Conservation (phyloP, 2,797 vertebrate species). For the Amniataba percoides region DNA sequence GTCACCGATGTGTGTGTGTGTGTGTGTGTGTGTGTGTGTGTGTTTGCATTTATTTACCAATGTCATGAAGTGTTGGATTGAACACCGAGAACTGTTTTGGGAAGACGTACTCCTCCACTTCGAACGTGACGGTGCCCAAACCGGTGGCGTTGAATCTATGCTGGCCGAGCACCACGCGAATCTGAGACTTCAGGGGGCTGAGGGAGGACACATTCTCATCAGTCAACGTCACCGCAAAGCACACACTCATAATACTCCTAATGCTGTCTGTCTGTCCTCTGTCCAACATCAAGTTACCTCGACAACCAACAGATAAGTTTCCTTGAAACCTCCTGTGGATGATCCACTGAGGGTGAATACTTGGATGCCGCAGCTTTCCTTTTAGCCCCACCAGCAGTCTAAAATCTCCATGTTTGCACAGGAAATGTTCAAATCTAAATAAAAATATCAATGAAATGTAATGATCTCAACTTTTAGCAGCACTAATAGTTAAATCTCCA, state of each 20-base stretch:
- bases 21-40: conserved; percentile 36
- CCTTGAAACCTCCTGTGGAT: not conserved
- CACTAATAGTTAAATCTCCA: conserved; percentile 9
- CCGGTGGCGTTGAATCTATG: conserved; percentile 90
- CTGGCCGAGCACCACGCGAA: conserved; percentile 93
- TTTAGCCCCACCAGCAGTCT: not conserved
- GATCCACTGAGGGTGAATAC: not conserved
- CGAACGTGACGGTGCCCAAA: conserved; percentile 88
- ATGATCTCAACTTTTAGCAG: not conserved
- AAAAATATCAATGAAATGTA: not conserved
- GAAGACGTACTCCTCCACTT: conserved; percentile 90
- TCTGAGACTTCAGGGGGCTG: conserved; percentile 87
- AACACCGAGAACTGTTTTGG: conserved; percentile 89
- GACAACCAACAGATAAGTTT: not conserved
- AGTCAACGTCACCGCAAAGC: not conserved
- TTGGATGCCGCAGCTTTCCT: not conserved
- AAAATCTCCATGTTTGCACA: not conserved
- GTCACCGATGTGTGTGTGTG: conserved; percentile 37
- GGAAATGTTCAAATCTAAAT: not conserved
- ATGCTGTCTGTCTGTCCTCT: too few relatives aligned
- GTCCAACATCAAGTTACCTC: not conserved
- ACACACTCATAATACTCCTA: not conserved
- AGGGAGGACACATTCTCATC: conserved; percentile 10
- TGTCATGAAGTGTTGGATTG: conserved; percentile 92
- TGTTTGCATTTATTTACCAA: conserved; percentile 84